Percentiles rank a stretch among this genome's conserved stretches.
Conservation (phyloP, 2,113 vertebrate genomes). For the Atractosteus spatula region DNA sequence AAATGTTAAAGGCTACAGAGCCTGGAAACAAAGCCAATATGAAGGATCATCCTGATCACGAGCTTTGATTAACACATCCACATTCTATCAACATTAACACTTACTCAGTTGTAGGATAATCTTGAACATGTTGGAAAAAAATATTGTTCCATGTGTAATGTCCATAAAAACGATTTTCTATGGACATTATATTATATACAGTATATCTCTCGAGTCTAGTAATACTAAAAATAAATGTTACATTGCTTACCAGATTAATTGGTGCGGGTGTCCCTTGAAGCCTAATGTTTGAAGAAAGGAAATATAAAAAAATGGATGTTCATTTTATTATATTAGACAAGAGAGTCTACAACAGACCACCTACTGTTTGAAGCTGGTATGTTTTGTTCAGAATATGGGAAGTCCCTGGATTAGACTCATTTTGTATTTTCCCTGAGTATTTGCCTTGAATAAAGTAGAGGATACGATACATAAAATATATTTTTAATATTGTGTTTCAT, state of each 20-base stretch:
- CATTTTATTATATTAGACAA: conserved; percentile 3
- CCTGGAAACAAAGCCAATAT: no score
- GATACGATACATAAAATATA: not conserved
- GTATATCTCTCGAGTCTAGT: not conserved
- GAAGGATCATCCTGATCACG: no score
- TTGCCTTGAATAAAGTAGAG: not conserved
- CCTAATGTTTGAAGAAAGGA: not conserved
- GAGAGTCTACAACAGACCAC: not conserved
- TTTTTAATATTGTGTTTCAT: not conserved
- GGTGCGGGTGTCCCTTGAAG: not conserved
- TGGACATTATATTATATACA: not conserved
- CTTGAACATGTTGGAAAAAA: no score
- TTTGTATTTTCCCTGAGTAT: conserved; percentile 1
- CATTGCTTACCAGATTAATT: conserved; percentile 3
- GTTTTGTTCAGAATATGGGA: not conserved
- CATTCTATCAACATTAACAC: no score
- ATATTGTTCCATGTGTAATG: no score
- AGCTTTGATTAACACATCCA: no score
- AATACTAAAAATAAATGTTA: not conserved
- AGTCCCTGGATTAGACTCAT: not conserved
- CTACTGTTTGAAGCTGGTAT: conserved; percentile 10
- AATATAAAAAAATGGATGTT: not conserved
- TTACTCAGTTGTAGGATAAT: no score
- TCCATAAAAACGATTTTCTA: not conserved
- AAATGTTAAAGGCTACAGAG: no score